phyloP scores from a whole-genome alignment of 2,113 vertebrate genomes.

The Pituophis catenifer region DNA sequence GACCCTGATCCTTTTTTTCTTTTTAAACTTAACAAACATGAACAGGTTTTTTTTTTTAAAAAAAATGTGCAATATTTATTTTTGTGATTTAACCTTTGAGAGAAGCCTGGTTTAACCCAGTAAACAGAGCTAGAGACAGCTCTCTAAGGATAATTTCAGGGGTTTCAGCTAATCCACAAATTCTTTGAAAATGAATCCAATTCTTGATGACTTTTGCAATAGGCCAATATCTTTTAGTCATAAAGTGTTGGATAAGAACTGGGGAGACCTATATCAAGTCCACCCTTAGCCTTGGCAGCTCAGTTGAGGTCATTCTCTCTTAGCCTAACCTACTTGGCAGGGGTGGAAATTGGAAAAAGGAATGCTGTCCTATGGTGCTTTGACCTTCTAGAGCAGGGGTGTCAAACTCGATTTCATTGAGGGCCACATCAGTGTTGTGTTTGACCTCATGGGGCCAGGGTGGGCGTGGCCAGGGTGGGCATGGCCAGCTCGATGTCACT shows the following conservation, averaged over 20 bases:
- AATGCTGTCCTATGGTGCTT: neutral
- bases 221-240: neutral
- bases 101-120: neutral
- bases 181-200: neutral
- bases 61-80: neutral
- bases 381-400: neutral
- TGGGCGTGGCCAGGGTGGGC: no score
- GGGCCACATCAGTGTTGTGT: no score
- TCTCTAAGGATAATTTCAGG: neutral
- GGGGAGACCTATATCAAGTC: neutral
- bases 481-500: no score
- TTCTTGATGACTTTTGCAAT: neutral
- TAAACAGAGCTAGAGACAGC: neutral
- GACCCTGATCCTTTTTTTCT: neutral
- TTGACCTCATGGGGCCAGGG: no score
- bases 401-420: neutral
- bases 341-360: neutral
- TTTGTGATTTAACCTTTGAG: neutral
- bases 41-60: fast-evolving
- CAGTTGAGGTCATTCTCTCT: neutral
- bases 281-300: neutral
- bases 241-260: neutral
- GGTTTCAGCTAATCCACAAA: neutral
- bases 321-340: neutral
- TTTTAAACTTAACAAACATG: neutral